Evolutionary conservation across 2,113 vertebrate species (phyloP), one percentile per base, ranked within the genome.

Genomic region (Daubentonia madagascariensis): DNA sequence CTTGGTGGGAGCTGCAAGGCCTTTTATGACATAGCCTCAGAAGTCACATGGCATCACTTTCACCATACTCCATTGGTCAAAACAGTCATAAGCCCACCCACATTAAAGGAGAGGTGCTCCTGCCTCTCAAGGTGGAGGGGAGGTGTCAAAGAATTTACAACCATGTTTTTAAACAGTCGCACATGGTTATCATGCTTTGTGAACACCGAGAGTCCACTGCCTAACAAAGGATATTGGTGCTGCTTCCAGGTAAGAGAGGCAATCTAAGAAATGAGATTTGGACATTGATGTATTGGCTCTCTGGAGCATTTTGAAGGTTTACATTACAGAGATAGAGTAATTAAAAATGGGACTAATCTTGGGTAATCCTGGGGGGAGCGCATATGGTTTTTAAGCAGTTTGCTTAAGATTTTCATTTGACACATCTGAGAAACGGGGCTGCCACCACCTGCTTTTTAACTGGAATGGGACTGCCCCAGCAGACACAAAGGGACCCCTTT

Each of bases 381-480:
- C n/a, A n/a, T 22, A 59, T 52, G 45, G 8, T 50, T 96, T 94
- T 88, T 25, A 92, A 91, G 65, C 22, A 52, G 4, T 72, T 92
- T 84, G 45, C 43, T 61, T 86, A 65, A 43, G 72, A 48, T 67
- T 79, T 96, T 37, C 13, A 25, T 37, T 67, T 50, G 45, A 8
- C 32, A n/a, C 35, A 45, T 6, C 0, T 75, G 54, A 54, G 30
- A 65, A 28, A 3, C 40, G 28, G 35, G 40, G 37, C 18, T 23
- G 43, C 48, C 45, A 23, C 16, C 10, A 17, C 59, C 70, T 75
- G 54, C n/a, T 54, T 89, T 96, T 84, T 28, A 75, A n/a, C 59
- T 48, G 16, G 72, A 57, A 16, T 40, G 11, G 37, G 25, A 1
- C 65, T 14, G 6, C 12, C 54, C 20, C 1, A 3, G 80, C 0